A percentile compares a stretch with the other conserved stretches of the same genome.
These are phyloP conservation scores for mouse (Mus musculus) DNA, from an alignment of 2,113 vertebrate species.

Conservation along the genomic window GRCm39 chr14:119225001-119225500, in stretches of 20 bases:
- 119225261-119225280: background rate
- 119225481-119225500: background rate
- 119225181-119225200: background rate
- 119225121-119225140: background rate
- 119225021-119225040: background rate
- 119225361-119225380: background rate
- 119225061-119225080: background rate
- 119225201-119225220: background rate
- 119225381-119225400: background rate
- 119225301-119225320: background rate
- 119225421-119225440: background rate
- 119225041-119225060: background rate
- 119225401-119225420: background rate
- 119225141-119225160: conserved; percentile 42
- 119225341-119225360: background rate
- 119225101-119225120: background rate
- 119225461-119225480: background rate
- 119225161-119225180: conserved; percentile 1
- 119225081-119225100: background rate
- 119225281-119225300: background rate
- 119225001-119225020: background rate
- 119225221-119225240: background rate
- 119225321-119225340: background rate
- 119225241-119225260: background rate
- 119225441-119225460: background rate